phyloP scores from a whole-genome alignment of 37 sponge, comb jelly and placozoan species.

The Ianthella basta region DNA sequence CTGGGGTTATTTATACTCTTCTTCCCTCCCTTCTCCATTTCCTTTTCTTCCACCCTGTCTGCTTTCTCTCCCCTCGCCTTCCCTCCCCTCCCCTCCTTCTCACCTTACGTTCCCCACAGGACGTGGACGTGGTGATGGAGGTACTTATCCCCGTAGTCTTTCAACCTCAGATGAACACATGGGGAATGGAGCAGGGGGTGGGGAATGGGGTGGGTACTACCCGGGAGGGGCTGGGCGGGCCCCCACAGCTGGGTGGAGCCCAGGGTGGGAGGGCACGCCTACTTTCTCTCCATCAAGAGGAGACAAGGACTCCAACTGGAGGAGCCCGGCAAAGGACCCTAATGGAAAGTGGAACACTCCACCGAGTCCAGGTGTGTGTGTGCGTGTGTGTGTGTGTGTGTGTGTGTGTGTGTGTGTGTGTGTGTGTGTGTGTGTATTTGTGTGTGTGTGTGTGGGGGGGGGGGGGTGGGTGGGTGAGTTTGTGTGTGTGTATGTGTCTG shows the following conservation, averaged over 20 bases:
- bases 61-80: too few species aligned
- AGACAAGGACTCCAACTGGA: constrained; percentile 64
- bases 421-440: constrained; percentile 2
- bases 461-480: too few species aligned
- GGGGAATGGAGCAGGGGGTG: not conserved
- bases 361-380: constrained; percentile 57
- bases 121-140: constrained; percentile 56
- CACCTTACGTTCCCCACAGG: constrained; percentile 9
- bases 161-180: not conserved
- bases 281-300: constrained; percentile 33
- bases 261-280: not conserved
- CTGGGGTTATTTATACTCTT: too few species aligned
- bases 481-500: constrained; percentile 1
- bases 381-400: constrained; percentile 21
- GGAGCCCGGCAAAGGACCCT: constrained; percentile 37
- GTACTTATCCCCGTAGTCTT: not conserved
- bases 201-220: constrained; percentile 15
- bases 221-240: not conserved
- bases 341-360: constrained; percentile 37
- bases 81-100: too few species aligned
- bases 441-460: too few species aligned
- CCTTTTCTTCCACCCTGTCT: too few species aligned
- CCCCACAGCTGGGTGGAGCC: constrained; percentile 6
- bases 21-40: too few species aligned
- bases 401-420: not conserved